These are phyloP conservation scores for Numida meleagris DNA, from an alignment of 2,113 vertebrate genomes.

Conservation along the genomic window DNA sequence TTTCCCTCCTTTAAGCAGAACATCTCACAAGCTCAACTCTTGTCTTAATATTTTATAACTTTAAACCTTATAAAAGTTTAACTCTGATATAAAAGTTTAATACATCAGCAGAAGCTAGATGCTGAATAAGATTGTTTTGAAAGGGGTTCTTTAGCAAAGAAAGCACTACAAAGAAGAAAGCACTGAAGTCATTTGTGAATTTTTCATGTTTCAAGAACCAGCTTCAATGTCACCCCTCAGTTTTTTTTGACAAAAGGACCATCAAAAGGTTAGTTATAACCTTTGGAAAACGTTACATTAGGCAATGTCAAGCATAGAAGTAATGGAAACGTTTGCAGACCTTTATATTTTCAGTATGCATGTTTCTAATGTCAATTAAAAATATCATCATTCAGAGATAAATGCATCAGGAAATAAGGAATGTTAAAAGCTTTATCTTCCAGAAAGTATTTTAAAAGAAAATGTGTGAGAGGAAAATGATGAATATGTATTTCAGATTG, in stretches of 20 bases:
- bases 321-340: background rate
- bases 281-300: conserved; percentile 23
- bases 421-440: background rate
- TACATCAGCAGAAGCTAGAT: conserved; percentile 44
- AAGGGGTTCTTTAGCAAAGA: conserved; percentile 32
- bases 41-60: conserved; percentile 78
- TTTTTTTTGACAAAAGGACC: conserved; percentile 8
- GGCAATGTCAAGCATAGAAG: background rate
- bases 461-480: background rate
- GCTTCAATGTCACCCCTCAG: conserved; percentile 23
- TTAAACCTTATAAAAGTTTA: conserved; percentile 78
- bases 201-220: conserved; percentile 58
- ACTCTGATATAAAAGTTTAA: conserved; percentile 76
- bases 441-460: background rate
- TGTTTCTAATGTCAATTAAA: conserved; percentile 1
- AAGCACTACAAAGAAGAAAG: conserved; percentile 45
- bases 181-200: conserved; percentile 53
- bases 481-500: background rate
- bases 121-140: conserved; percentile 64
- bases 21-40: conserved; percentile 35
- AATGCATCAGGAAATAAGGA: background rate
- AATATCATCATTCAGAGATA: background rate
- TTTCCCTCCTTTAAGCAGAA: conserved; percentile 36
- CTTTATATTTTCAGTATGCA: background rate
- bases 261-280: conserved; percentile 28